These are phyloP conservation scores for Heterotilapia buettikoferi DNA, from an alignment of 2,113 vertebrate species.

Conservation along the genomic window DNA sequence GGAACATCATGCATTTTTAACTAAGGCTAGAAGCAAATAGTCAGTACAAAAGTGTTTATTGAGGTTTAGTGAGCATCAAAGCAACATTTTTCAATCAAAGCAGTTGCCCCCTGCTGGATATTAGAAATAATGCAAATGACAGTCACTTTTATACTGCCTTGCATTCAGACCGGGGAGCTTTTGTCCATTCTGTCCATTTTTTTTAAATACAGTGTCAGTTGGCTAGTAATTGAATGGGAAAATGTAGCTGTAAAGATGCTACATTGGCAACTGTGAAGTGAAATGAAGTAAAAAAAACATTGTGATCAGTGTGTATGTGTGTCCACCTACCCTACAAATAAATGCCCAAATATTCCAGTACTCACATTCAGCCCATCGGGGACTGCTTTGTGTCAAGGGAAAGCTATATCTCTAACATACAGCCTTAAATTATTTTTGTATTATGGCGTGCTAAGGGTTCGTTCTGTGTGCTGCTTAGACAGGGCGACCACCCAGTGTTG, in stretches of 20 bases:
- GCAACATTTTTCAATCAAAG: neutral
- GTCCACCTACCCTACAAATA: neutral
- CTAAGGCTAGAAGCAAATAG: neutral
- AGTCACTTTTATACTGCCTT: neutral
- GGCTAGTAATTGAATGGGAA: neutral
- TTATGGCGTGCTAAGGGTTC: neutral
- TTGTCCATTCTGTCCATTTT: neutral
- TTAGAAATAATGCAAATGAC: neutral
- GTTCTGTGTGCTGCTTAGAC: neutral
- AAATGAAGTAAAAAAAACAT: neutral
- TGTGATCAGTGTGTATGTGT: neutral
- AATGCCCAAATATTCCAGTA: neutral
- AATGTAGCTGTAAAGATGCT: neutral
- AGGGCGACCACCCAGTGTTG: constrained; percentile 11
- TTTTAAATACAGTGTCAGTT: neutral
- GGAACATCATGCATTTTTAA: neutral
- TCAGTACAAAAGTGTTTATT: neutral
- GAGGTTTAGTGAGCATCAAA: neutral
- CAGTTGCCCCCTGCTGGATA: neutral
- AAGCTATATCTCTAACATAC: neutral
- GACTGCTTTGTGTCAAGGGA: neutral
- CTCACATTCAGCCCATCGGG: accelerated
- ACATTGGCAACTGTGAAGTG: neutral
- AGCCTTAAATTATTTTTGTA: neutral
- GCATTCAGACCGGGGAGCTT: neutral